Base-by-base conservation (phyloP, 1,140 invertebrate genomes). In the Calliphora vicina region DNA sequence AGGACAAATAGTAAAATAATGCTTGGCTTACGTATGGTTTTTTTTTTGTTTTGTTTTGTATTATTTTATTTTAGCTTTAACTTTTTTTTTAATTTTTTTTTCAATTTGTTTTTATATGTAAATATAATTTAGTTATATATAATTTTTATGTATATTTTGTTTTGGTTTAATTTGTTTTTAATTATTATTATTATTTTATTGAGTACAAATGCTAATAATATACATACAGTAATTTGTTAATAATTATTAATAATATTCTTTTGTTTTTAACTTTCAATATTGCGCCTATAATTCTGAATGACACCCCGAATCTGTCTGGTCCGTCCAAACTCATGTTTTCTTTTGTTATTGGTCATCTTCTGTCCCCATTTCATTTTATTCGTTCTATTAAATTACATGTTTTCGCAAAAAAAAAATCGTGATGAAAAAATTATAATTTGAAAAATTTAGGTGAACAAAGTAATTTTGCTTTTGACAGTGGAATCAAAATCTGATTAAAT, bases 121-220 rank as follows among this genome's bases (percentile, higher is more conserved):
- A n/a, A 57, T 57, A 57, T 57, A n/a, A 57, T 57, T 57, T n/a
- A 15, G 15, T 17, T 57, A 57, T 57, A 57, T 57, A 57, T 57
- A 57, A 57, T 57, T 57, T n/a, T n/a, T 57, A 57, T 57, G 13
- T 57, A 57, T 5, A 17, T 57, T 57, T 57, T 57, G 17, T 57
- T 57, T 57, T n/a, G 12, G 5, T 43, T 8, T 43, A 8, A 43
- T 43, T 45, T 45, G 9, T 12, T 45, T 57, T 10, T 10, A 15
- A 17, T 10, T 10, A 15, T 57, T 57, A 57, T 57, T 57, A 57
- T 57, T 35, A 35, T 57, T 57, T 57, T 57, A 57, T n/a, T 57
- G 50, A 57, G 50, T 57, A 57, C 50, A 57, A 57, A 57, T 57
- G 50, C 50, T 57, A 57, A 57, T 57, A 57, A 57, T 57, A 57